Evolutionary conservation across 1,140 invertebrate genomes (phyloP).

Genomic region (Orius laevigatus): DNA sequence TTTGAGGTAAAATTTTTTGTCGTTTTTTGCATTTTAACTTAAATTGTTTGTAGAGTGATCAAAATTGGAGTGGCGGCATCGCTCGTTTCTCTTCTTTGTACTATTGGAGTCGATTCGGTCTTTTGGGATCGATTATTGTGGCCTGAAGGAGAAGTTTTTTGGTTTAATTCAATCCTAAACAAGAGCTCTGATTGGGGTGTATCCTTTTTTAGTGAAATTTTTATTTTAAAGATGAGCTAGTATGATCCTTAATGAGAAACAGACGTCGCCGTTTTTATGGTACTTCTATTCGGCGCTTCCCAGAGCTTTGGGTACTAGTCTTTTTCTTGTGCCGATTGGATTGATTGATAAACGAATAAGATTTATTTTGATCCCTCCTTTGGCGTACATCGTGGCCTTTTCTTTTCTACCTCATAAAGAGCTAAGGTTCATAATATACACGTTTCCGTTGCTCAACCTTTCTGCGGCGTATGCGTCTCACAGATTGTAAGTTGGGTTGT

Average conservation of each 20-base stretch:
- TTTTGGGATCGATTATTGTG: constrained; percentile 84
- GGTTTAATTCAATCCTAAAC: constrained; percentile 88
- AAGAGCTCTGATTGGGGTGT: constrained; percentile 94
- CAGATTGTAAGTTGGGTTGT: constrained; percentile 53
- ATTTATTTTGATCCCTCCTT: constrained; percentile 49
- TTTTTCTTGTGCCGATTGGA: constrained; percentile 69
- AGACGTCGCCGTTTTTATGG: constrained; percentile 90
- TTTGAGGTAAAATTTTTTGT: constrained; percentile 28
- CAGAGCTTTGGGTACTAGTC: constrained; percentile 62
- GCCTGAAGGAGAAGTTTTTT: constrained; percentile 96
- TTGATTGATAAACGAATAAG: constrained; percentile 53
- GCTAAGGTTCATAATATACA: constrained; percentile 93
- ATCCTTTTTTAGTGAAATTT: constrained; percentile 57
- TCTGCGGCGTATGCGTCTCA: constrained; percentile 73
- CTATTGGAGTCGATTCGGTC: constrained; percentile 74
- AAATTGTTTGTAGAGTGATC: constrained; percentile 48
- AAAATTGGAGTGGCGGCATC: constrained; percentile 57
- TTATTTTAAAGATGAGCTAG: neutral
- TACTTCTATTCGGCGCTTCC: constrained; percentile 97
- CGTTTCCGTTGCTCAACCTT: constrained; percentile 85
- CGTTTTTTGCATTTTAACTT: constrained; percentile 25
- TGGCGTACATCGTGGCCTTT: constrained; percentile 74
- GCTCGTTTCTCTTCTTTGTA: constrained; percentile 46
- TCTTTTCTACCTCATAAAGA: constrained; percentile 97
- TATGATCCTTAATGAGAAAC: constrained; percentile 25